Evolutionary conservation across 2,888 invertebrate species (phyloP).

Genomic region (Dendrolimus pini): DNA sequence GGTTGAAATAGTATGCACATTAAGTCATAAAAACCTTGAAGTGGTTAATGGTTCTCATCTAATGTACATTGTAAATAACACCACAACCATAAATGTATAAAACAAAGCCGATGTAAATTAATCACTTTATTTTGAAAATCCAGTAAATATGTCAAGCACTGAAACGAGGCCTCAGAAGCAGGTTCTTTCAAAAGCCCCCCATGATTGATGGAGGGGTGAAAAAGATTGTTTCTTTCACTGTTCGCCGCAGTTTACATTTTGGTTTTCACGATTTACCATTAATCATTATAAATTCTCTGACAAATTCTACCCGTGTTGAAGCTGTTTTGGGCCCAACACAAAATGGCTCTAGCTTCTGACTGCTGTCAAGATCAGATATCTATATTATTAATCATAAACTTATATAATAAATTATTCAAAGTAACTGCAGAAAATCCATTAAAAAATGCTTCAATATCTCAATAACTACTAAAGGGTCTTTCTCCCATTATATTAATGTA

Average conservation of each 20-base stretch:
- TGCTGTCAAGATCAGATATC: neutral
- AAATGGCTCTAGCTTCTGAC: neutral
- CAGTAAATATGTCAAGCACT: conserved; percentile 13
- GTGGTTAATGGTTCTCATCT: too few species aligned
- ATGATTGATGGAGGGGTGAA: conserved; percentile 40
- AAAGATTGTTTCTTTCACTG: conserved; percentile 14
- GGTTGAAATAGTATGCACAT: too few species aligned
- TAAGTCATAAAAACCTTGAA: too few species aligned
- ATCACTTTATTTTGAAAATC: conserved; percentile 18
- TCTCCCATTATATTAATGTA: too few species aligned
- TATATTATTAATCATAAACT: neutral
- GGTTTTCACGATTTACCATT: conserved; percentile 22
- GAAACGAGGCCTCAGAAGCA: conserved; percentile 12
- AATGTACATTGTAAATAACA: too few species aligned
- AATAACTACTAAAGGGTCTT: too few species aligned
- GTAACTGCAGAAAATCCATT: too few species aligned
- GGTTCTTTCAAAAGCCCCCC: conserved; percentile 25
- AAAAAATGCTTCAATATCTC: too few species aligned
- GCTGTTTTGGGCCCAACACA: neutral
- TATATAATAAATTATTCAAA: too few species aligned
- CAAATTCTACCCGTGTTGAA: conserved; percentile 23
- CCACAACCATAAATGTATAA: too few species aligned
- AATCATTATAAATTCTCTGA: conserved; percentile 29
- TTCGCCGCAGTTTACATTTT: conserved; percentile 7
- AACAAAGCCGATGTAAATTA: neutral